Base-by-base conservation (phyloP, 1,140 invertebrate genomes). In the Carcinoscorpius rotundicauda region DNA sequence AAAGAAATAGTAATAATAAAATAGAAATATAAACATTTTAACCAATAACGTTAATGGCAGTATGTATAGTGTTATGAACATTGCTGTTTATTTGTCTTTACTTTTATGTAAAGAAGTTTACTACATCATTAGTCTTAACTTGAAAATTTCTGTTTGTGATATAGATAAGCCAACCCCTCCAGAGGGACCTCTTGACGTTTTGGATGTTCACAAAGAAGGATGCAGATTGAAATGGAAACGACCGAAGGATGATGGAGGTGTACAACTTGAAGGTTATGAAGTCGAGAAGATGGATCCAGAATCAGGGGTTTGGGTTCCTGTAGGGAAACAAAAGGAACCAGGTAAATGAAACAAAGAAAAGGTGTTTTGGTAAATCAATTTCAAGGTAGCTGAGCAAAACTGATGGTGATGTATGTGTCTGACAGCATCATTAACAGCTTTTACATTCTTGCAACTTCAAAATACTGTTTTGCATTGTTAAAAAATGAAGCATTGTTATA, bases 181-280 rank as follows among this genome's bases (percentile, higher is more conserved):
- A 4, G 87, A 93, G 78, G 93, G 92, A 72, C 93, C 93, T 59
- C 76, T 97, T n/a, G 80, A 91, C 78, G 84, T 94, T 49, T 86
- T 86, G 5, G 91, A 96, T 76, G 84, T 96, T 3, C 89, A 93
- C 76, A 94, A 94, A 74, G 88, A 94, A 71, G 93, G 93, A 9
- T 94, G 91, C 71, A 91, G 91, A 72, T 81, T 97, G 8, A 93
- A 92, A 76, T 97, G 93, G 93, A 95, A 94, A 86, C 89, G 90
- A 69, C 94, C 93, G 4, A 82, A 86, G 48, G 91, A 96, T 76
- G 91, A 97, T 75, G 91, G 90, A 53, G 91, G 91, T 9, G 85
- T 88, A 72, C 90, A 91, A 5, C 84, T 96, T 71, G 91, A 93
- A 10, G 89, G 87, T 67, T 98, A 97, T 74, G 77, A 93, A 6